Evolutionary conservation across 2,888 invertebrate genomes (phyloP), one percentile per base, ranked within the genome.

Genomic region (Vannuccia rotundouncinata): DNA sequence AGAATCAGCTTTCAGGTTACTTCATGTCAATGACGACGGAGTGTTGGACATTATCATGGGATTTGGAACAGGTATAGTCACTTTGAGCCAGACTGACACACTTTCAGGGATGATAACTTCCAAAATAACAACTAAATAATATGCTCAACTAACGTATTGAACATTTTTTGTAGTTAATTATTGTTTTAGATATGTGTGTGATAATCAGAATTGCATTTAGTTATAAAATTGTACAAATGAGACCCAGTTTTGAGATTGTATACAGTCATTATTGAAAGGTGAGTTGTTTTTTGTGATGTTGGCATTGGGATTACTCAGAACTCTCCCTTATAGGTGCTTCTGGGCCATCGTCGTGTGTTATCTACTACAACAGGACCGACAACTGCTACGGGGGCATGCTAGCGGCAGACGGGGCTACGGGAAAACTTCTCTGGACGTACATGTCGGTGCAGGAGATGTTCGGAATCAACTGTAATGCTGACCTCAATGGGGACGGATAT

Each of bases 301-400:
- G n/a, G n/a, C n/a, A n/a, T n/a, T n/a, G n/a, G n/a, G n/a, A n/a
- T n/a, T n/a, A n/a, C n/a, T n/a, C n/a, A n/a, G n/a, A n/a, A n/a
- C n/a, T n/a, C n/a, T n/a, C n/a, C n/a, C n/a, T n/a, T n/a, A 1
- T 60, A 78, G 78, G 29, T 28, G 66, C 27, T 27, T 22, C n/a
- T 1, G 10, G 10, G 1, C n/a, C 27, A 78, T 59, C 2, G 27
- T 17, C 29, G 2, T 78, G 78, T 66, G 90, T 79, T 89, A 90
- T 92, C 81, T 92, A 92, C 84, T 91, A 92, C 85, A 90, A 90
- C 77, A 91, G 91, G 10, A 89, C 85, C 88, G 25, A 45, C 0
- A 91, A 91, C 0, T 94, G 93, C 85, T 90, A 91, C 82, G 93
- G 93, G 1, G 93, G 93, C 2, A 89, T 93, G 10, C 88, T 93